Conservation (phyloP, 2,888 invertebrate species). For the Dorcus parallelipipedus region DNA sequence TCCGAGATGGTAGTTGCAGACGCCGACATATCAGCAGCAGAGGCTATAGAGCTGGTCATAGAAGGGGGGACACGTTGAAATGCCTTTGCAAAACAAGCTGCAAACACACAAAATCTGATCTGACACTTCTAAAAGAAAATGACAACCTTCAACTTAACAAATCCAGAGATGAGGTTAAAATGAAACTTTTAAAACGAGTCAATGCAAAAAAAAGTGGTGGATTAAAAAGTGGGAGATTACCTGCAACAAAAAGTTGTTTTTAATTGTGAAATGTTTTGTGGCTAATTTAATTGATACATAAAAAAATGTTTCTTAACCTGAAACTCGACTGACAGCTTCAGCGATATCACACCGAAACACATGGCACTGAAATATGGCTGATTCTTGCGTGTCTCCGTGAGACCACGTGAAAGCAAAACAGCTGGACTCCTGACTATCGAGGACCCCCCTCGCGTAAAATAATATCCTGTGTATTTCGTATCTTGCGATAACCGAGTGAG, state of each 20-base stretch:
- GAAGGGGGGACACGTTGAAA: constrained; percentile 85
- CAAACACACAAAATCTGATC: constrained; percentile 17
- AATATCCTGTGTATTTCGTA: constrained; percentile 91
- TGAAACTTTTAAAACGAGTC: no score
- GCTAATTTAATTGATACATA: neutral
- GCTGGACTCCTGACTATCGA: constrained; percentile 78
- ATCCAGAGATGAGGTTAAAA: no score
- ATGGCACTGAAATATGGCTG: constrained; percentile 93
- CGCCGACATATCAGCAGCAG: constrained; percentile 50
- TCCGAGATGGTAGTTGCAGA: constrained; percentile 61
- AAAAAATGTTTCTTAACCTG: constrained; percentile 52
- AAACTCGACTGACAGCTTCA: constrained; percentile 82
- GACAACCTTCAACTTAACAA: no score
- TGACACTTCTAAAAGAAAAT: no score
- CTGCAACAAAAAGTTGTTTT: no score
- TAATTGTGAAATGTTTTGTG: no score
- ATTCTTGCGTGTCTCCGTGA: constrained; percentile 84
- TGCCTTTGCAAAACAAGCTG: constrained; percentile 89
- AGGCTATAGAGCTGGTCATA: constrained; percentile 73
- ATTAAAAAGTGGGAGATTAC: no score
- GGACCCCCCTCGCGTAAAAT: constrained; percentile 89
- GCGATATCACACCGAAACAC: constrained; percentile 94
- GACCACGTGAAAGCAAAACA: constrained; percentile 99
- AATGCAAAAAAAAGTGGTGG: no score
- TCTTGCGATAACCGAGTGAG: constrained; percentile 78